phyloP scores from a whole-genome alignment of 2,113 vertebrate species.

The Ceyx cyanopectus region DNA sequence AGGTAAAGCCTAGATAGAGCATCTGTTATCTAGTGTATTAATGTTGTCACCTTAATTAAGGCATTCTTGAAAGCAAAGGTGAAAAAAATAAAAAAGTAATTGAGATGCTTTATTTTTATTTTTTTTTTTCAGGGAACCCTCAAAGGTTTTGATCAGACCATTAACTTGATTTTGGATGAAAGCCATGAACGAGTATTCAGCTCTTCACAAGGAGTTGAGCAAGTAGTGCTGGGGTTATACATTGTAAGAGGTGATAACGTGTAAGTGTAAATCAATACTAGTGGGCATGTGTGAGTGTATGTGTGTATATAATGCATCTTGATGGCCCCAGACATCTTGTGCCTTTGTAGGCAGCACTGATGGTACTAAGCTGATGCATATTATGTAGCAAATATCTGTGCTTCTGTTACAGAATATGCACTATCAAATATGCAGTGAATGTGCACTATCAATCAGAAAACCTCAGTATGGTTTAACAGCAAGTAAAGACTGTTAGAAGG shows the following conservation, averaged over 20 bases:
- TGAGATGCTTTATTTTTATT: not conserved
- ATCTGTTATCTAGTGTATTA: not conserved
- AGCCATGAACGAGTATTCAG: slow-evolving; percentile 99
- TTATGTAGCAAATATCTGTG: not conserved
- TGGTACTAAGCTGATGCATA: not conserved
- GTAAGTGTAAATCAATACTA: slow-evolving; percentile 79
- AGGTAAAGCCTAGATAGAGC: not conserved
- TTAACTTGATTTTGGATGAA: slow-evolving; percentile 98
- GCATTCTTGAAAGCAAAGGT: not conserved
- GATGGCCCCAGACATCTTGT: not conserved
- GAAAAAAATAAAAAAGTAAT: not conserved
- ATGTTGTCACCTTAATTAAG: not conserved
- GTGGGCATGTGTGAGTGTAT: fast-evolving
- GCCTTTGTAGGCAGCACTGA: not conserved
- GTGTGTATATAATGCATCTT: fast-evolving
- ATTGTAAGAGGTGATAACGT: slow-evolving; percentile 98
- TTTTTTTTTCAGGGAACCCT: slow-evolving; percentile 86
- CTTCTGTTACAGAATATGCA: not conserved
- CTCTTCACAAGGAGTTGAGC: slow-evolving; percentile 97
- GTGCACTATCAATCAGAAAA: not conserved
- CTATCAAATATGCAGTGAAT: not conserved
- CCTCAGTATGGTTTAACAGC: not conserved
- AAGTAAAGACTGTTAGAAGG: not conserved
- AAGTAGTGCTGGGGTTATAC: slow-evolving; percentile 97
- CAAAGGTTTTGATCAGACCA: slow-evolving; percentile 99